Evolutionary conservation across 2,888 invertebrate genomes (phyloP), one percentile per base, ranked within the genome.

Genomic region (Emmelina monodactyla): DNA sequence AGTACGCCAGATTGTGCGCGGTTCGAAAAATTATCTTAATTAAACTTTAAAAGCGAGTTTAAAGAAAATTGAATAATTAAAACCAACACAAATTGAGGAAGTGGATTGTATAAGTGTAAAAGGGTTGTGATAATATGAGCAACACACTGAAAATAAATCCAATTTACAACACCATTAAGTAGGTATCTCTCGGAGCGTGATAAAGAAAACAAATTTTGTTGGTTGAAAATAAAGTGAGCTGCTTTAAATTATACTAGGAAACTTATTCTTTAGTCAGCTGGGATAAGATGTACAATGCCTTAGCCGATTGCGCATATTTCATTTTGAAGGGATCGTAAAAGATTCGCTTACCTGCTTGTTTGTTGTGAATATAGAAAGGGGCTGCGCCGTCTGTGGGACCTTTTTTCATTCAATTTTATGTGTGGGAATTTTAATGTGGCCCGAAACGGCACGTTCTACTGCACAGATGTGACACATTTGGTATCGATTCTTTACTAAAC

Each of bases 301-400:
- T 49, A 55, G 49, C 51, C 47, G 59, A 57, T 59, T 61, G 58
- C 50, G 54, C 60, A 67, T 67, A 72, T 66, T 70, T 72, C 61
- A 68, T 65, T 68, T 66, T 59, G 59, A 58, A 57, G 58, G 62
- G 63, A 56, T 69, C 65, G 60, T 71, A 72, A 71, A n/a, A 73
- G 69, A 72, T 76, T 72, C 69, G 65, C 67, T 73, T 79, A 79
- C 79, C 79, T 79, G 79, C 72, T 67, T 72, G 73, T 72, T 75
- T 79, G 78, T 76, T 73, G 68, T 70, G 60, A 61, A 66, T 59
- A 58, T 63, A 59, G 66, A 71, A 69, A 64, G 67, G 72, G 19
- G 19, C 19, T 9, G 5, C 19, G 65, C 70, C 63, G 59, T 60
- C 58, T 50, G 54, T 49, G 44, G 54, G 60, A 66, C 67, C 67